Conservation (phyloP, 2,113 vertebrate genomes). For the Chaetorhynchus papuensis region DNA sequence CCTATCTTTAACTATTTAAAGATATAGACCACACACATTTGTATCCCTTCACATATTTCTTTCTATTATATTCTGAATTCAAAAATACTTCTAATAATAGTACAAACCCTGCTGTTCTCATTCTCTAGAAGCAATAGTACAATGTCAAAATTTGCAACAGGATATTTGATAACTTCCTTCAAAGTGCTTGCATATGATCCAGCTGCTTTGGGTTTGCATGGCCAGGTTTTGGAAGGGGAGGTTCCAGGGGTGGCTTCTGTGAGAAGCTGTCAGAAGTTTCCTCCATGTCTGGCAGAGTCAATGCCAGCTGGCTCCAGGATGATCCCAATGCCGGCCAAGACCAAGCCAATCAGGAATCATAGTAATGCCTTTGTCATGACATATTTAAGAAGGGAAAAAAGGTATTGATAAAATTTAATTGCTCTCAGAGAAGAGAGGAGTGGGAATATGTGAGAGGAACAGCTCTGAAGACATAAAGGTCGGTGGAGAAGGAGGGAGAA, state of each 20-base stretch:
- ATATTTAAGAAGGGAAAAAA: not conserved
- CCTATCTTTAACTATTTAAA: not conserved
- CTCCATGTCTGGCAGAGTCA: not conserved
- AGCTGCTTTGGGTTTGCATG: not conserved
- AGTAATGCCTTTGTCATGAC: not conserved
- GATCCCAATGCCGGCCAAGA: not conserved
- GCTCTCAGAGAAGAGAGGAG: no score
- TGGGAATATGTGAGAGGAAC: not conserved
- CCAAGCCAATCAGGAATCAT: rapidly evolving
- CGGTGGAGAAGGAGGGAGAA: not conserved
- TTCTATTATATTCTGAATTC: not conserved
- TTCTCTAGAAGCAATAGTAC: not conserved
- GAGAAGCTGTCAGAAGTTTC: not conserved
- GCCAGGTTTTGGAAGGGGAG: rapidly evolving
- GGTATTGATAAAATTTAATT: not conserved
- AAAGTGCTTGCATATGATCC: not conserved
- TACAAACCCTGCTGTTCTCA: not conserved
- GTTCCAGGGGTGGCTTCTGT: not conserved
- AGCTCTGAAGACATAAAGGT: not conserved
- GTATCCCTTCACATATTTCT: not conserved
- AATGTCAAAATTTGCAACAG: not conserved
- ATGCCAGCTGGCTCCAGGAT: not conserved
- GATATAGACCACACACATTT: not conserved
- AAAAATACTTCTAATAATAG: not conserved
- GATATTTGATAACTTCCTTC: not conserved